Evolutionary conservation across 1,140 invertebrate species (phyloP).

Genomic region (Lepidurus arcticus): DNA sequence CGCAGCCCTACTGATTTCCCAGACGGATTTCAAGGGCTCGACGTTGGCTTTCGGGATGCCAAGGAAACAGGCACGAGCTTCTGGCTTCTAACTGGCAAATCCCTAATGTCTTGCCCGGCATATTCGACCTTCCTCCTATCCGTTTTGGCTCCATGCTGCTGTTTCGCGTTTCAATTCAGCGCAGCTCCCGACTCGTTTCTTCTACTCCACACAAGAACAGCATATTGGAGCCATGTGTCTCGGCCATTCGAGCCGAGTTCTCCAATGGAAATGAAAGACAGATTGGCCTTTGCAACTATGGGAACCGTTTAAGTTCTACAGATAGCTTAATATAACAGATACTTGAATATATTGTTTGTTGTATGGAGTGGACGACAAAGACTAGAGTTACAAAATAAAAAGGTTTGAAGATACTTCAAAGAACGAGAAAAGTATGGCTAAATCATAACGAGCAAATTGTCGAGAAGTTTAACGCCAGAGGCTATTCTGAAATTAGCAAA

Average conservation of each 20-base stretch:
- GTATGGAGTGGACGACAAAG: too few species aligned
- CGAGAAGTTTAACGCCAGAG: too few species aligned
- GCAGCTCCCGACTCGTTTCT: not conserved
- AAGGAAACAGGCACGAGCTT: not conserved
- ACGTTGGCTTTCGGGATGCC: not conserved
- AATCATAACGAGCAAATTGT: too few species aligned
- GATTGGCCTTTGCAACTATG: not conserved
- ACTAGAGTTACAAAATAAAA: too few species aligned
- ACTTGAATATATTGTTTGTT: too few species aligned
- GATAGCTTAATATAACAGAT: too few species aligned
- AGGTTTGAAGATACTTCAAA: too few species aligned
- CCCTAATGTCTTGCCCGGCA: not conserved
- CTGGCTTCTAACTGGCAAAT: constrained; percentile 12
- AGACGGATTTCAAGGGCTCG: not conserved
- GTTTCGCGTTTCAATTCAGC: not conserved
- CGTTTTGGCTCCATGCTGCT: not conserved
- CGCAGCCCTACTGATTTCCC: constrained; percentile 7
- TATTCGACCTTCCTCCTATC: not conserved
- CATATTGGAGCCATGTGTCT: not conserved
- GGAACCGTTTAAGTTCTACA: not conserved
- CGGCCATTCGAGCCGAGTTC: not conserved
- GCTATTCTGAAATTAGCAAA: too few species aligned
- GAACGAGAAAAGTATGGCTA: too few species aligned
- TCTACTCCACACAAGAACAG: not conserved
- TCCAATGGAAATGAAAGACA: not conserved